These are phyloP conservation scores for Cyprinella venusta DNA, from an alignment of 2,797 vertebrate genomes.

Conservation along the genomic window DNA sequence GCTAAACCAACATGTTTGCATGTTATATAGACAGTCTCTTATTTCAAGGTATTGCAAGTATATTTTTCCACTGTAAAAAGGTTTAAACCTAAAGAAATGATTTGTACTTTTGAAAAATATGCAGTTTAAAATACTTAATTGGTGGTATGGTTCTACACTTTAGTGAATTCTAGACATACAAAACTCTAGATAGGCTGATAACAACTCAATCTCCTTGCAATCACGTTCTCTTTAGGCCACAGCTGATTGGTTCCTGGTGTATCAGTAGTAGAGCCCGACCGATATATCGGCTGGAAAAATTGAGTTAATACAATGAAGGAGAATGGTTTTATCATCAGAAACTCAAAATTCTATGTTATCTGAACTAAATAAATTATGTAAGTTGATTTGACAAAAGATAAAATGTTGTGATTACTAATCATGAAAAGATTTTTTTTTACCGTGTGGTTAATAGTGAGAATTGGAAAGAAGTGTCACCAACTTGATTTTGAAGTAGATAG, in stretches of 20 bases:
- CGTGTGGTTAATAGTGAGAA: no score
- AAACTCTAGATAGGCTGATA: background rate
- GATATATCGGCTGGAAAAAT: no score
- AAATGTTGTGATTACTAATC: no score
- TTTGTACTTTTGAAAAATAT: background rate
- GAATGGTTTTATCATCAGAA: no score
- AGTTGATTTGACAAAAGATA: no score
- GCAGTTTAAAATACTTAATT: background rate
- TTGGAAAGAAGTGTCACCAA: no score
- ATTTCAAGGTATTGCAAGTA: background rate
- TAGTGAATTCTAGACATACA: background rate
- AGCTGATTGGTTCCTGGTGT: background rate
- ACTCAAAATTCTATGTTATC: no score
- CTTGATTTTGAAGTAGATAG: background rate
- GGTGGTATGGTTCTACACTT: background rate
- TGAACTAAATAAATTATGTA: no score
- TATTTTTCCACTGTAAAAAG: background rate
- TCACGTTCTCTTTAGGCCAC: background rate
- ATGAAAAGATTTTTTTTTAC: no score
- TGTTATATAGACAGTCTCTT: background rate
- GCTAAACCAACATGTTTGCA: constrained; percentile 3
- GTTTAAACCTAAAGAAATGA: background rate
- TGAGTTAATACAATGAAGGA: no score
- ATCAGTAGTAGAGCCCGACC: no score
- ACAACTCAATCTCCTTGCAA: background rate